Conservation (phyloP, 2,113 vertebrate species). For the Eulemur macaco region DNA sequence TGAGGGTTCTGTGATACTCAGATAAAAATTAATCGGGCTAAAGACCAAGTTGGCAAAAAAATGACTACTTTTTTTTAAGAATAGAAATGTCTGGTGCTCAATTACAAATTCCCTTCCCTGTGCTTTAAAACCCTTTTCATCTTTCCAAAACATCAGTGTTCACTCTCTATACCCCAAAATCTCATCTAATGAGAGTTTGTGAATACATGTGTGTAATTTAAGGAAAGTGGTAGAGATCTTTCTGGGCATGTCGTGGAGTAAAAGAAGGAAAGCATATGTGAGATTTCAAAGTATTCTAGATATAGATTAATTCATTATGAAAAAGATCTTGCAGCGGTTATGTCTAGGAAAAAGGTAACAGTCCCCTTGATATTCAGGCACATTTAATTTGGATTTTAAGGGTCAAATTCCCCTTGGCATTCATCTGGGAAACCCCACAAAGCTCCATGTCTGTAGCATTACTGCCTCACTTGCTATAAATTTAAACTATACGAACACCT, state of each 20-base stretch:
- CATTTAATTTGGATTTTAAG: neutral
- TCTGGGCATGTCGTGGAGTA: too few relatives aligned
- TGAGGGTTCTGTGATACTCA: neutral
- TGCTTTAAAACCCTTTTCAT: neutral
- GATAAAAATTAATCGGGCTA: neutral
- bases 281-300: neutral
- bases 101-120: neutral
- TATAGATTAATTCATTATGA: neutral
- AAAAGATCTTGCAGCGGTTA: neutral
- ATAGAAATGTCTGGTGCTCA: neutral
- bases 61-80: neutral
- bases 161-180: neutral
- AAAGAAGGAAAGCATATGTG: neutral
- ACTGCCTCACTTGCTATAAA: neutral
- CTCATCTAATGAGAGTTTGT: neutral
- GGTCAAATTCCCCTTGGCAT: neutral
- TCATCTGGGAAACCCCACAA: neutral
- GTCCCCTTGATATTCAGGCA: neutral
- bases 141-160: neutral
- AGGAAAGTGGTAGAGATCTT: neutral
- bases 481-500: neutral
- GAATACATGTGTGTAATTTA: neutral
- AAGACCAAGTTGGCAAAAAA: neutral
- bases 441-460: neutral
- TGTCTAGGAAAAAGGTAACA: neutral